Percentiles rank a stretch among this genome's conserved stretches.
These are phyloP conservation scores for Lepidocyrtoides sp. DNA, from an alignment of 2,888 invertebrate genomes.

Conservation along the genomic window DNA sequence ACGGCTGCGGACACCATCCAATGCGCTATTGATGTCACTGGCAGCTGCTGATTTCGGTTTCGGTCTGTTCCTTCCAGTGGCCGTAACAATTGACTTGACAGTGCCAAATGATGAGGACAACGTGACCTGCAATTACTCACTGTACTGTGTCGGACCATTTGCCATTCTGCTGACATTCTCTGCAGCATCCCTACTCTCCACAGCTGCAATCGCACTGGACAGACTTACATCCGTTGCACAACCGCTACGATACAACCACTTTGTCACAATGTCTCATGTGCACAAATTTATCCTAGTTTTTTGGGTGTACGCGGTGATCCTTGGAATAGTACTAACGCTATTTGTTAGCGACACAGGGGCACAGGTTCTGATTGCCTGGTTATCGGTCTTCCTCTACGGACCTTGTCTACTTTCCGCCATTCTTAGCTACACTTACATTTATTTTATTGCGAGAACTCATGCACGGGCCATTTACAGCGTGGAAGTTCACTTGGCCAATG, in stretches of 20 bases:
- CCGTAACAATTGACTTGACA: slow-evolving; percentile 89
- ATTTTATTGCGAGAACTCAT: slow-evolving; percentile 89
- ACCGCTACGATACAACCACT: slow-evolving; percentile 89
- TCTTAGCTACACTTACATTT: slow-evolving; percentile 90
- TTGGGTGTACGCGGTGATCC: slow-evolving; percentile 89
- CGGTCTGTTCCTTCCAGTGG: slow-evolving; percentile 89
- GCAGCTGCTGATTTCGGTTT: slow-evolving; percentile 89
- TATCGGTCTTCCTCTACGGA: slow-evolving; percentile 88
- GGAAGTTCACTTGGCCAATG: slow-evolving; percentile 86
- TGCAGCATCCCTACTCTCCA: slow-evolving; percentile 89
- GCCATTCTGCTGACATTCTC: slow-evolving; percentile 89
- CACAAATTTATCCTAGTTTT: slow-evolving; percentile 88
- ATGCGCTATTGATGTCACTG: slow-evolving; percentile 89
- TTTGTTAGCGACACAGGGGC: slow-evolving; percentile 78
- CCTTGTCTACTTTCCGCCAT: slow-evolving; percentile 89
- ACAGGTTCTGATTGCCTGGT: slow-evolving; percentile 82
- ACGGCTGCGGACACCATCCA: slow-evolving; percentile 89
- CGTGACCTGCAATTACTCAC: slow-evolving; percentile 85
- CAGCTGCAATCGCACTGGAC: slow-evolving; percentile 90
- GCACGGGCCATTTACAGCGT: slow-evolving; percentile 90
- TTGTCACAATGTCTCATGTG: slow-evolving; percentile 89
- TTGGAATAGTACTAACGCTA: slow-evolving; percentile 86
- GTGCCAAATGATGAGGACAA: slow-evolving; percentile 66
- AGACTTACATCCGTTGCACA: slow-evolving; percentile 89
- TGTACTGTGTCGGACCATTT: slow-evolving; percentile 88